Conservation (phyloP, 2,797 vertebrate species). For the Graptemys geographica region DNA sequence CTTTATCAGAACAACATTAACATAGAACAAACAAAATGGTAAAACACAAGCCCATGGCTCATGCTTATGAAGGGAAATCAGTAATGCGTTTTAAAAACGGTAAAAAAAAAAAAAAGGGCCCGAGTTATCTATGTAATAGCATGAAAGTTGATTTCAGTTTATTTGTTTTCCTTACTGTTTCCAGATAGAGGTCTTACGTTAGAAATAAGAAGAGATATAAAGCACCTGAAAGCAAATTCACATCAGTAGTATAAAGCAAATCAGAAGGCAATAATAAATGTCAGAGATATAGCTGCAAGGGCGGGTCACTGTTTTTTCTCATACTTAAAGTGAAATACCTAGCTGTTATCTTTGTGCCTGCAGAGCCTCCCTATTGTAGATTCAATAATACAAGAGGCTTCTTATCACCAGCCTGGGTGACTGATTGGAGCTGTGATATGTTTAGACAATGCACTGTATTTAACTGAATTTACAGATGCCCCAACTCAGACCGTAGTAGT, state of each 20-base stretch:
- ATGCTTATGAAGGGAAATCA: constrained; percentile 37
- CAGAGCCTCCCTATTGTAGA: constrained; percentile 90
- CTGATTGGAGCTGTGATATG: constrained; percentile 91
- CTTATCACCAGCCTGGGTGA: constrained; percentile 90
- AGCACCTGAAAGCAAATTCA: constrained; percentile 73
- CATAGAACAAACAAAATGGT: constrained; percentile 48
- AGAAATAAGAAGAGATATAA: constrained; percentile 70
- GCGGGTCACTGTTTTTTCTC: constrained; percentile 74
- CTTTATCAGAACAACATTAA: constrained; percentile 39
- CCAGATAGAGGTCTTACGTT: constrained; percentile 64
- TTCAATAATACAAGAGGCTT: constrained; percentile 93
- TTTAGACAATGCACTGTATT: constrained; percentile 92
- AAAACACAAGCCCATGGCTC: constrained; percentile 46
- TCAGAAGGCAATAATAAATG: constrained; percentile 80
- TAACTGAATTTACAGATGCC: constrained; percentile 91
- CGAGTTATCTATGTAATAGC: constrained; percentile 38
- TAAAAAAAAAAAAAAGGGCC: neutral
- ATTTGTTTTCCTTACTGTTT: constrained; percentile 49
- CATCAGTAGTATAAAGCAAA: constrained; percentile 77
- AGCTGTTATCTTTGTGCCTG: constrained; percentile 89
- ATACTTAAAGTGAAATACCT: constrained; percentile 89
- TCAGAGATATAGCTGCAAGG: constrained; percentile 74
- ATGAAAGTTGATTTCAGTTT: constrained; percentile 52
- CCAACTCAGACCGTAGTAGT: constrained; percentile 81
- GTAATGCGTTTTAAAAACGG: constrained; percentile 29